These are phyloP conservation scores for Halcyon badia DNA, from an alignment of 2,797 vertebrate species.

Conservation along the genomic window DNA sequence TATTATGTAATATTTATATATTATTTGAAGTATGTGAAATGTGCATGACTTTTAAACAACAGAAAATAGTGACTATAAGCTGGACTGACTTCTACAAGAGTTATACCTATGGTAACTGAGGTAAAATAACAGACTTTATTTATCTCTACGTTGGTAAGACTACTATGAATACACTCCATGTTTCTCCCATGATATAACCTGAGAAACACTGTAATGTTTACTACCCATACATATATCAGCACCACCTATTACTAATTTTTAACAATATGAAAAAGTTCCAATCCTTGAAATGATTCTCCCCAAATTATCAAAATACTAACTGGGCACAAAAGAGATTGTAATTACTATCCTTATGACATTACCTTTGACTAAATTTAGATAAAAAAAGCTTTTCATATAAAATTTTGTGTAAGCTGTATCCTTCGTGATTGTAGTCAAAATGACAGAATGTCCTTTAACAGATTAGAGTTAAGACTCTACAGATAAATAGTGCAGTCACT, in stretches of 20 bases:
- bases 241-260: neutral
- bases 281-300: neutral
- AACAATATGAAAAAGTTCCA: neutral
- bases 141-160: neutral
- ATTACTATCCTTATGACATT: neutral
- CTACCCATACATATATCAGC: neutral
- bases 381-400: neutral
- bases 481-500: neutral
- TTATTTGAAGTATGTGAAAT: neutral
- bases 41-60: neutral
- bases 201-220: neutral
- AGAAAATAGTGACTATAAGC: neutral
- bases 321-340: neutral
- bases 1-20: neutral
- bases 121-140: neutral
- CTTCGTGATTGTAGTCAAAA: no score
- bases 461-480: neutral
- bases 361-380: neutral
- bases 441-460: neutral
- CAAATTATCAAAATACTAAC: neutral
- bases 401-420: neutral
- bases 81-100: neutral
- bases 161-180: neutral
- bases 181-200: neutral
- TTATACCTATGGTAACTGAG: neutral